Conservation (phyloP, 2,797 vertebrate species). For the Pteronotus mesoamericanus region DNA sequence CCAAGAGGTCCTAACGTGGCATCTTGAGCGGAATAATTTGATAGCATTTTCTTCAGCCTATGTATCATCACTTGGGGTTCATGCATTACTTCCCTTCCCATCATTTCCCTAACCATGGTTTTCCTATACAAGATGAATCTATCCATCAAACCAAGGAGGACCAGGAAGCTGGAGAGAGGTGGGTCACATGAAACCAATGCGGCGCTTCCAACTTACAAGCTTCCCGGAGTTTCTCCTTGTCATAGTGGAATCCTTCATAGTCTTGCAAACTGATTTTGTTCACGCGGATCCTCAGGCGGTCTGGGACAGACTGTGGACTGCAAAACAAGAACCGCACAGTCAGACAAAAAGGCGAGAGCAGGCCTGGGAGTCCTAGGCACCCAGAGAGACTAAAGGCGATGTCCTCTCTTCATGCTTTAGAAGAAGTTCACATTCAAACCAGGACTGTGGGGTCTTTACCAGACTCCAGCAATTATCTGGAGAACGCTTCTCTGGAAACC, state of each 20-base stretch:
- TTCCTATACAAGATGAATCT: not conserved
- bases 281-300: slow-evolving; percentile 94
- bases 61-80: not conserved
- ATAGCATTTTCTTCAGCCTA: not conserved
- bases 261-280: slow-evolving; percentile 96
- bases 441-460: not conserved
- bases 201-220: slow-evolving; percentile 89
- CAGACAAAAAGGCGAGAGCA: not conserved
- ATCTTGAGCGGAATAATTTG: not conserved
- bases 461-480: not conserved
- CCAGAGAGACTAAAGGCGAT: not conserved
- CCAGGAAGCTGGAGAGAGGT: not conserved
- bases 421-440: not conserved
- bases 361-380: not conserved
- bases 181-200: not conserved
- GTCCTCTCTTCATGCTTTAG: not conserved
- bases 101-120: not conserved
- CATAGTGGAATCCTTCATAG: slow-evolving; percentile 94
- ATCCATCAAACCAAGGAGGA: not conserved
- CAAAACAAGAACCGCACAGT: slow-evolving; percentile 71
- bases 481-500: not conserved
- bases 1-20: not conserved
- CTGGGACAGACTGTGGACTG: slow-evolving; percentile 95
- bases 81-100: rapidly evolving
- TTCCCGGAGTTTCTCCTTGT: slow-evolving; percentile 96